Base-by-base conservation (phyloP, 64 coral and sea anemone genomes). In the Porites lutea region DNA sequence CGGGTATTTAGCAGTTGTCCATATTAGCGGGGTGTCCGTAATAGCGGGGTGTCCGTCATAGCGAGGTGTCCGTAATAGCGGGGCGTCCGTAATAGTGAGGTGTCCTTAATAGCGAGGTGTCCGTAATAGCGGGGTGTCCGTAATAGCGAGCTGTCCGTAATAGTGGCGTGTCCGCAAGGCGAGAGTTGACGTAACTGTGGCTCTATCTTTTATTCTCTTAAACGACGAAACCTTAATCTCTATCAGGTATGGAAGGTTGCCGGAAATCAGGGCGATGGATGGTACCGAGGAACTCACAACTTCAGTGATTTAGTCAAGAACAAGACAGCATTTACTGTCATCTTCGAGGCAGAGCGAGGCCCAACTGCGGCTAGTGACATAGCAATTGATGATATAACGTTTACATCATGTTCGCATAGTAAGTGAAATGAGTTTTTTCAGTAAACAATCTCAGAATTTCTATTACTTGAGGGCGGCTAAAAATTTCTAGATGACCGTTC, bases 181-280 rank as follows among this genome's bases (percentile, higher is more conserved):
- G 27, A 37, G 27, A 37, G 27, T 37, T 37, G 27, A 37, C 27
- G 27, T 37, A 37, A 37, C 27, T 37, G 27, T 37, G 27, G 1
- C 27, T 37, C 0, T 37, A 21, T 6, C 6, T 9, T 9, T 73
- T 4, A 73, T 2, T 27, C 45, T 14, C 14, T 73, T 73, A 13
- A 14, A 27, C 45, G 70, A 21, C 20, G 1, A 8, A 73, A 73
- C 9, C 4, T 8, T 73, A 9, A 14, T 18, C 61, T 75, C n/a
- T 10, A 43, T 48, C 80, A 97, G 95, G 92, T 97, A 16, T 97
- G 91, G 91, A 78, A 94, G n/a, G 64, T 13, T 16, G 72, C 90
- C 50, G 95, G 95, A 78, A 97, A 97, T 78, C 83, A 94, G 65
- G 95, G 95, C 54, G 95, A 97, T 82, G 95, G 95, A 8, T 97